Base-by-base conservation (phyloP, 1,140 invertebrate species). In the Sipha flava region DNA sequence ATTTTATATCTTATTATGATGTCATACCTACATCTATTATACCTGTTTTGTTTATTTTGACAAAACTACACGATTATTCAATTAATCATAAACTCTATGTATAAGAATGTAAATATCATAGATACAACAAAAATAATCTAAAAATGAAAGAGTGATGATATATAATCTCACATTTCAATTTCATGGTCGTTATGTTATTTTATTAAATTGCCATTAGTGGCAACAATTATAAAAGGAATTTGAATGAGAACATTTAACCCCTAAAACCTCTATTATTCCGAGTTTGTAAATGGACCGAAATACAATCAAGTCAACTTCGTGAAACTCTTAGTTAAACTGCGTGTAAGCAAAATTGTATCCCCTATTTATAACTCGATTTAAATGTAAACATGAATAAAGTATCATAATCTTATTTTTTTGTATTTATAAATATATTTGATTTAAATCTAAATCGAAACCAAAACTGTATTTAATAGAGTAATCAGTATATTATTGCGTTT, bases 1-100 rank as follows among this genome's bases (percentile, higher is more conserved):
- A 75, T 75, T 75, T 49, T 75, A 37, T 54, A 75, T 75, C 70
- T 54, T 75, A 75, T 75, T 75, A 34, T 75, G 47, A 34, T 49
- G 45, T 52, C 47, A 31, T 34, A 29, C 47, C 1, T 29, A 40
- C 47, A 4, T 52, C 21, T 75, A 54, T 75, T 31, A 75, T 75
- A 54, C 23, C 29, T 29, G 47, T 54, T 75, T 37, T 40, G 29
- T 75, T 34, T 73, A 37, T 73, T 73, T 52, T 75, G 18, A 21
- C 70, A 75, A 21, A 6, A 29, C 29, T 9, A 34, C 70, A 37
- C 29, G 26, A 47, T 47, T 45, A 29, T 70, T 70, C 23, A 68
- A 68, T 68, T 70, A 70, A 70, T 70, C 43, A 70, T 70, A 45
- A 29, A 29, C 16, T 23, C 16, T 29, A 47, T 4, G 2, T 45